Conservation (phyloP, 2,888 invertebrate species). For the Lomographa bimaculata region DNA sequence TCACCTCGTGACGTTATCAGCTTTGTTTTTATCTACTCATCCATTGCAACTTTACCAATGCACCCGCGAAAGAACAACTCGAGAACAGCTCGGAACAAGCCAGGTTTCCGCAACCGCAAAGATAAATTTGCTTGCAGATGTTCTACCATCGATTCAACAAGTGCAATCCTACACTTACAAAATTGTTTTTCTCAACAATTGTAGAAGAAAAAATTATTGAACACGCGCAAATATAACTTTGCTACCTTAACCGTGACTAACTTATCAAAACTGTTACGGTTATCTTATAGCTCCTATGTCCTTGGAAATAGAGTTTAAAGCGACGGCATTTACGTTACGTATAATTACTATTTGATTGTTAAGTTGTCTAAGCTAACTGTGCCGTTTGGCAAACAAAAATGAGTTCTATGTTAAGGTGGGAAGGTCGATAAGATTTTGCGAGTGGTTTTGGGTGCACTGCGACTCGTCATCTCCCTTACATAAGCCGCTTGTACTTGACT, state of each 20-base stretch:
- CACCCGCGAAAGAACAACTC: constrained; percentile 1
- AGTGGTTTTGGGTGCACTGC: constrained; percentile 15
- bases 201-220: constrained; percentile 1
- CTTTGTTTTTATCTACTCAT: constrained; percentile 30
- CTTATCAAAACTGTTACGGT: constrained; percentile 3
- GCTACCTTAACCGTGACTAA: constrained; percentile 15
- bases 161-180: constrained; percentile 6
- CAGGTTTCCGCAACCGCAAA: constrained; percentile 14
- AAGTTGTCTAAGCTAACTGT: constrained; percentile 6
- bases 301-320: constrained; percentile 14
- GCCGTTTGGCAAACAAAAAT: constrained; percentile 2
- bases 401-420: constrained; percentile 4
- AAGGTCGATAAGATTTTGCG: constrained; percentile 10
- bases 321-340: constrained; percentile 11
- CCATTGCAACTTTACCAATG: constrained; percentile 14
- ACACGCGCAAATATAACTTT: constrained; percentile 15
- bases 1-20: constrained; percentile 28
- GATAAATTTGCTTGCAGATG: constrained; percentile 13
- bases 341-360: constrained; percentile 29
- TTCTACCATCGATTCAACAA: constrained; percentile 11
- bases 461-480: constrained; percentile 49
- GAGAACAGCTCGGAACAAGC: constrained; percentile 9
- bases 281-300: constrained; percentile 9
- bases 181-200: constrained; percentile 2
- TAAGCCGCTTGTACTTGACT: constrained; percentile 72